Evolutionary conservation across 1,140 invertebrate genomes (phyloP), one percentile per base, ranked within the genome.

Genomic region (Drosophila busckii): DNA sequence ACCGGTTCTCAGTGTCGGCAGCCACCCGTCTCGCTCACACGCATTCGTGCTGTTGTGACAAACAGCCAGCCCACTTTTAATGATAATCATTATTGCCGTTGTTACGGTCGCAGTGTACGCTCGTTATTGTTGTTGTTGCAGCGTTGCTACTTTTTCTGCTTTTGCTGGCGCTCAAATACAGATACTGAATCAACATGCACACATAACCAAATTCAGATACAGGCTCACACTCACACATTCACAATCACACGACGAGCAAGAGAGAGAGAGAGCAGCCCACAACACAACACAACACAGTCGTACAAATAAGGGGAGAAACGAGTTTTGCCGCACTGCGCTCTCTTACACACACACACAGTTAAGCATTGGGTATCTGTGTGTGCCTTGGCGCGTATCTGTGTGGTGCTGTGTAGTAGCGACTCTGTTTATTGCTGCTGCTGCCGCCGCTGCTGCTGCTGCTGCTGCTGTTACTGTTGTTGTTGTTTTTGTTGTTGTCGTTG

Each of bases 81-180:
- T 83, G 83, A 84, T 80, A 85, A 80, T 84, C 78, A 80, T 83
- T 85, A 75, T 83, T 84, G 78, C 76, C 70, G 69, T 82, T 80
- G 73, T 78, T 78, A 66, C 67, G 63, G 58, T 71, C 66, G 70
- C 71, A 76, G 49, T 53, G 66, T 23, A 10, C 60, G 46, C 59
- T 68, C 60, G 59, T 65, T 66, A 29, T 56, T 53, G 59, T 32
- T 40, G 29, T 35, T 10, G 34, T 48, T 16, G 34, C 12, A 9
- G 50, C 48, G 61, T 60, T 70, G 66, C 46, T 65, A 73, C 75
- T 80, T 73, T 80, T 80, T 78, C 62, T 58, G 42, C 52, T 48
- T 23, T 50, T 32, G 37, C 60, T 50, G 35, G 15, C 38, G 31
- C 63, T 48, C 60, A 64, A 40, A 55, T 41, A 61, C 42, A 52